Conservation (phyloP, 1,140 invertebrate genomes). For the Bombus confusus region DNA sequence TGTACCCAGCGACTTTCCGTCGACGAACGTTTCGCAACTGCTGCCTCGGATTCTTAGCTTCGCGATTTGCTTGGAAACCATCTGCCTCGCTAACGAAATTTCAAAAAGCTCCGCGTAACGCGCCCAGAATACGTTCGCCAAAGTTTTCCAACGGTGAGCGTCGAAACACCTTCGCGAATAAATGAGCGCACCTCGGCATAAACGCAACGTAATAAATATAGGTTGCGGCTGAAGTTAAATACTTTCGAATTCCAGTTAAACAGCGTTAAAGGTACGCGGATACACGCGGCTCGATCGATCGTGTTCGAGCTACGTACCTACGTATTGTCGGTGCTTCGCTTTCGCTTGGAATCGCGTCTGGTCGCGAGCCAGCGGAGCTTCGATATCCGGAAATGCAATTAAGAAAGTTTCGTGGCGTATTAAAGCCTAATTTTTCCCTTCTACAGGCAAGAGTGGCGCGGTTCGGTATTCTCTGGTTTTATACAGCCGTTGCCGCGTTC, state of each 20-base stretch:
- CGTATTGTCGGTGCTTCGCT: neutral
- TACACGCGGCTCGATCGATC: neutral
- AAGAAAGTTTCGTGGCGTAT: slow-evolving; percentile 44
- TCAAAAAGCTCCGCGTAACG: too few species aligned
- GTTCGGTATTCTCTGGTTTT: slow-evolving; percentile 43
- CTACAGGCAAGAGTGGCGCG: neutral
- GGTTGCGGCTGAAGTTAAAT: accelerated
- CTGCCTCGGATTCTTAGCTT: too few species aligned
- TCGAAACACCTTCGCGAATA: neutral
- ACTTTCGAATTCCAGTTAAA: neutral
- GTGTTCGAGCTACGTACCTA: neutral
- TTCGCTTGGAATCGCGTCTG: neutral
- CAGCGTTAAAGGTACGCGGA: neutral
- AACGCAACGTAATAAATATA: too few species aligned
- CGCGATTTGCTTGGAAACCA: too few species aligned
- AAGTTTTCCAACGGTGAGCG: too few species aligned
- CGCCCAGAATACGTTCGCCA: too few species aligned
- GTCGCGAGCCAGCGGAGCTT: slow-evolving; percentile 8
- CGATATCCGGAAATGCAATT: slow-evolving; percentile 54
- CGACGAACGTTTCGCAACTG: too few species aligned
- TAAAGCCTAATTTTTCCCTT: slow-evolving; percentile 61
- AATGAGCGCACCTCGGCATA: neutral
- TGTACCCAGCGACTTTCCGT: too few species aligned
- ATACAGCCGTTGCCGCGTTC: slow-evolving; percentile 43
- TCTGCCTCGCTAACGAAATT: too few species aligned